Evolutionary conservation across 1,140 invertebrate genomes (phyloP), one percentile per base, ranked within the genome.

Genomic region (Subanguina moxae): DNA sequence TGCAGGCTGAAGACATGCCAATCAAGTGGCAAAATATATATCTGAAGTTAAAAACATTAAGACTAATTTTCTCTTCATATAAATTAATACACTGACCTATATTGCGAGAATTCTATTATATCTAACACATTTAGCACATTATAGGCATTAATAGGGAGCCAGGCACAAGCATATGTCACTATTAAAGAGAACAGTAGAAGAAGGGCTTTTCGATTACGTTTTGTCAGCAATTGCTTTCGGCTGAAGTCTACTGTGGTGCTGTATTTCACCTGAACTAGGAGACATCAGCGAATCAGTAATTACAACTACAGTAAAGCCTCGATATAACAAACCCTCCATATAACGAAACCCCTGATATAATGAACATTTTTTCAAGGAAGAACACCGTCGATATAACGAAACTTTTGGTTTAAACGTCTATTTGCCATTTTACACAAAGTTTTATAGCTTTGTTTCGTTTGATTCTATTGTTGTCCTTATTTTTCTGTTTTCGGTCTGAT

Each of bases 21-120:
- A 82, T 72, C 21, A 82, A 56, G 62, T 82, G 80, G 46, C 78
- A 80, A 70, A 76, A 81, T 43, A 81, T 67, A 61, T 82, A 81
- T 58, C 75, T 79, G 65, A 9, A 78, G 25, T 43, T 58, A 5
- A 38, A 38, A 38, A 38, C 32, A 38, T 11, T 38, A 38, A 38
- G 11, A n/a, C n/a, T 38, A 38, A 5, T 38, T 38, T 38, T 38
- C n/a, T n/a, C n/a, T n/a, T n/a, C n/a, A n/a, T n/a, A n/a, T 38
- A 38, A 38, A 38, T 38, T 38, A 38, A 5, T 38, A 38, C 11
- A 38, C 32, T 38, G 11, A 76, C 74, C 67, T 62, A 59, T 82
- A 76, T 62, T 81, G 79, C n/a, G 78, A 81, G 59, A 82, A 81
- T 56, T 79, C 70, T 48, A 81, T 81, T 13, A 81, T 42, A 23